Base-by-base conservation (phyloP, 2,888 invertebrate genomes). In the Cremastobaeus sp. region DNA sequence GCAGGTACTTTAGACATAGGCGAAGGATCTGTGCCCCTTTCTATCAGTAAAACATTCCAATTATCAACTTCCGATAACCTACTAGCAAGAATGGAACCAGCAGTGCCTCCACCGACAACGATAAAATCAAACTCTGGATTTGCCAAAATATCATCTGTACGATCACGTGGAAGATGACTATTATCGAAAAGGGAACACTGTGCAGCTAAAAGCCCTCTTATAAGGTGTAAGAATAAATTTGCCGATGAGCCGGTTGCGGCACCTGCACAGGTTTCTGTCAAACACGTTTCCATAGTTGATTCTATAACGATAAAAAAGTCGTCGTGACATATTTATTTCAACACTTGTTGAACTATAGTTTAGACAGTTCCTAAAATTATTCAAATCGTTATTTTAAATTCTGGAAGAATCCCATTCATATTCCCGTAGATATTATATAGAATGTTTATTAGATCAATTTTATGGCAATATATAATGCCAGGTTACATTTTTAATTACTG, bases 171-270 rank as follows among this genome's bases (percentile, higher is more conserved):
- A 89, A 92, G 91, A 28, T 89, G 81, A 9, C 89, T 89, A 65
- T 89, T 89, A 0, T 89, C 89, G 5, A 89, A 88, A 11, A 92
- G 79, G 0, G 89, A 88, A 79, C 93, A 92, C 80, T 91, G 92
- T 0, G 92, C 90, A 1, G 89, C 86, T 41, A 93, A 84, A 57
- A 93, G 83, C 0, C 90, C 89, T 77, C 91, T 90, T 60, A 93
- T 81, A 0, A 92, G 85, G 5, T 91, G 89, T 1, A 89, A 83
- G 82, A 93, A 92, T 21, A 76, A 43, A 48, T 92, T 75, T 0
- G 89, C 88, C 0, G 88, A 83, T 4, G 74, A 65, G 3, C 89
- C 89, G 76, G 65, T 64, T 2, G 79, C 64, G n/a, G 79, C 77
- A 12, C 76, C 75, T 1, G 74, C 54, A 48, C 82, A 82, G 34